phyloP scores from a whole-genome alignment of 2,888 invertebrate genomes.

The Dorcus hopei region DNA sequence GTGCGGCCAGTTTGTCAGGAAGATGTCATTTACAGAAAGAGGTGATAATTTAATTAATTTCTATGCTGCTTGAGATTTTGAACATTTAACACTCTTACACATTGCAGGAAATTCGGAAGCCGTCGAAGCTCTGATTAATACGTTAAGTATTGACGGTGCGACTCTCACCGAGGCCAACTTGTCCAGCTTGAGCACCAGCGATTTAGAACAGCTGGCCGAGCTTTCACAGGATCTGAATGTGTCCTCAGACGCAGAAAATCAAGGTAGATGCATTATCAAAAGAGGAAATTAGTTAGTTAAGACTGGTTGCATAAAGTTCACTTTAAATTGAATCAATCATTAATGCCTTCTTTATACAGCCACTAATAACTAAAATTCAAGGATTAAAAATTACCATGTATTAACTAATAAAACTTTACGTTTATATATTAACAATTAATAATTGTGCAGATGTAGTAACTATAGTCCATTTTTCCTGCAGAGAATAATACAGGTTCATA shows the following conservation, averaged over 20 bases:
- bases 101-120: conserved; percentile 33
- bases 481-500: no score
- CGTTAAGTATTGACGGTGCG: conserved; percentile 35
- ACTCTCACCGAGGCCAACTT: conserved; percentile 33
- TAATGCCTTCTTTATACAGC: no score
- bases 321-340: no score
- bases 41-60: conserved; percentile 22
- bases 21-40: conserved; percentile 37
- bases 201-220: conserved; percentile 41
- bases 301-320: no score
- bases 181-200: conserved; percentile 33
- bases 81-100: not conserved
- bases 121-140: conserved; percentile 35
- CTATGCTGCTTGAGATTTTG: not conserved
- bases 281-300: no score
- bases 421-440: no score
- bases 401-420: no score
- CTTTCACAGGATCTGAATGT: conserved; percentile 41
- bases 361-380: no score
- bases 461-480: no score
- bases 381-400: no score
- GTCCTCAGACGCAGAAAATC: conserved; percentile 39
- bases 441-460: no score
- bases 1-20: not conserved
- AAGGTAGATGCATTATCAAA: conserved; percentile 27